These are phyloP conservation scores for Drosophila anomelani DNA, from an alignment of 2,888 invertebrate genomes.

Conservation along the genomic window DNA sequence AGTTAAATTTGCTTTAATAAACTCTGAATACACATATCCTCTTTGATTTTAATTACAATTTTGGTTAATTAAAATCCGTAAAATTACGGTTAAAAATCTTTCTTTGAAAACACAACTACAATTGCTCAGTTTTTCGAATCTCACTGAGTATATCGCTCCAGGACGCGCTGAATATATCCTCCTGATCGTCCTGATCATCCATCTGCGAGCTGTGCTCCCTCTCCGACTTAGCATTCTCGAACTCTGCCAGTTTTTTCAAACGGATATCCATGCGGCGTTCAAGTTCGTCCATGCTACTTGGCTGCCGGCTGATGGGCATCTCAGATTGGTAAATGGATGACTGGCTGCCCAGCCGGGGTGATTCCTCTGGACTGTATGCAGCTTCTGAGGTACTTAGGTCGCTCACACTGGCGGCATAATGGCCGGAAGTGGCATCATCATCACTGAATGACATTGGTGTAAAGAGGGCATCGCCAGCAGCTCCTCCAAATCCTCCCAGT, in stretches of 20 bases:
- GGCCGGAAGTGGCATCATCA: background rate
- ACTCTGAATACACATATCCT: background rate
- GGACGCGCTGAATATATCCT: background rate
- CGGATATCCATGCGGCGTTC: conserved; percentile 57
- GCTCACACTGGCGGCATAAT: conserved; percentile 29
- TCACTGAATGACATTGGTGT: background rate
- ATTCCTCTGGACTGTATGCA: background rate
- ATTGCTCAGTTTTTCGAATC: conserved; percentile 2
- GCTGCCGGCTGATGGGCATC: background rate
- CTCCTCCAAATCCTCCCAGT: background rate
- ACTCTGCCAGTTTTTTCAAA: conserved; percentile 52
- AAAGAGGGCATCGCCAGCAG: conserved; percentile 2
- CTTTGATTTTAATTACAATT: background rate
- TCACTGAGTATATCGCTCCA: conserved; percentile 25
- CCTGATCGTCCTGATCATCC: conserved; percentile 5
- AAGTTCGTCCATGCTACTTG: conserved; percentile 37
- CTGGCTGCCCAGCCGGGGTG: background rate
- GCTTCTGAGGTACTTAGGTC: background rate
- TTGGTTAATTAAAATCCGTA: background rate
- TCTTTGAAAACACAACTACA: background rate
- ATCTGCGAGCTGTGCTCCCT: background rate
- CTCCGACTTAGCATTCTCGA: conserved; percentile 48
- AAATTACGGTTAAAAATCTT: no score
- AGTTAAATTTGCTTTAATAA: background rate
- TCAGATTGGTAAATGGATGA: background rate